Evolutionary conservation across 2,113 vertebrate species (phyloP).

Genomic region (Raja brachyura): DNA sequence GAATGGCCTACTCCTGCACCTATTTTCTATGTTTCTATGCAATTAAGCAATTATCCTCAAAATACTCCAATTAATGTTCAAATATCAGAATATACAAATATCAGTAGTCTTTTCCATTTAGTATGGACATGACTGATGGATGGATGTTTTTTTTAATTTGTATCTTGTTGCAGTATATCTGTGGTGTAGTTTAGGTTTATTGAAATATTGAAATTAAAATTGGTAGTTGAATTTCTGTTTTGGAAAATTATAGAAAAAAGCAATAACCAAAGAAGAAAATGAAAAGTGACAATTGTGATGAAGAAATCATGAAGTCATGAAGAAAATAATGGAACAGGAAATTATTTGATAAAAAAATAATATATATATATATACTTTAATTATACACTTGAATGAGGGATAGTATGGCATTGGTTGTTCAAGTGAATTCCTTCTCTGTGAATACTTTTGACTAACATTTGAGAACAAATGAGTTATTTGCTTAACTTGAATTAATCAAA

Average conservation of each 20-base stretch:
- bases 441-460: slow-evolving; percentile 32
- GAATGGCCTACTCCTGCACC: no score
- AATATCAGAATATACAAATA: not conserved
- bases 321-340: not conserved
- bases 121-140: not conserved
- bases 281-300: not conserved
- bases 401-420: not conserved
- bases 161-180: not conserved
- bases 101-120: not conserved
- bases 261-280: not conserved
- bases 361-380: not conserved
- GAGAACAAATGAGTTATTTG: slow-evolving; percentile 32
- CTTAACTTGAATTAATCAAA: slow-evolving; percentile 38
- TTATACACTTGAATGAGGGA: not conserved
- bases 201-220: not conserved
- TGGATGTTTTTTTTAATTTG: not conserved
- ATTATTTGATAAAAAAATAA: not conserved
- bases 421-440: not conserved
- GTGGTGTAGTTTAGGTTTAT: not conserved
- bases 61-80: not conserved
- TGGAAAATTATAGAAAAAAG: not conserved
- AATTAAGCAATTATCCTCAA: not conserved
- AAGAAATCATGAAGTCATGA: not conserved
- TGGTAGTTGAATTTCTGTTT: not conserved
- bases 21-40: no score